Evolutionary conservation across 2,113 vertebrate species (phyloP), one percentile per base, ranked within the genome.

Genomic region (Bos javanicus): DNA sequence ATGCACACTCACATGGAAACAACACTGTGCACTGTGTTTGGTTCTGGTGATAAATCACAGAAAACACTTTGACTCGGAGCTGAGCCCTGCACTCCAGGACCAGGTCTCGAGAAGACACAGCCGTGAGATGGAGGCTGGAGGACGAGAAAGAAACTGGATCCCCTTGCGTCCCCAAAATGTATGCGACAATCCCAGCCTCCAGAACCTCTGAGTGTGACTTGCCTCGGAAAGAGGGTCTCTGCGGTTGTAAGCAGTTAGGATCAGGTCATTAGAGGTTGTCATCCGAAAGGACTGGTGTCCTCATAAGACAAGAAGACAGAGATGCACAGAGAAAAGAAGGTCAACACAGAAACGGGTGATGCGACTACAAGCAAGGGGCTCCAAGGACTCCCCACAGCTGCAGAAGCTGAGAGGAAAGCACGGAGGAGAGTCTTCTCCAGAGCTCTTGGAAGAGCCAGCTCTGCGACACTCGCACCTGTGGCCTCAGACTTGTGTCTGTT

Each of bases 391-490:
- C 60, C 12, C 84, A 12, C 28, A 13, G 11, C 28, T 3, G 16
- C 4, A 7, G 57, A 33, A 8, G 83, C 56, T 2, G 0, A 36
- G 26, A 19, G 23, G 5, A 30, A 7, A 15, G 60, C 8, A 1
- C 0, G 1, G 17, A 6, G 3, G 54, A 84, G 76, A 0, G 2
- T 11, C 11, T 76, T 26, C 59, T 10, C 28, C 21, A 0, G 7
- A 1, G 33, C 39, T 2, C 74, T 16, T 13, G 6, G 19, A 4
- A 25, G 26, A 36, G 4, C 10, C 21, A 2, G 2, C 43, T 30
- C 83, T 28, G 54, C 0, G 15, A 7, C 1, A 2, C 19, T 28
- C 1, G 1, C 2, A 16, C 6, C 0, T 7, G 56, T 1, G 23
- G 57, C 21, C 26, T 7, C 54, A 13, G 16, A 48, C 10, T 28